A percentile compares a stretch with the other conserved stretches of the same genome.
Evolutionary conservation across 2,888 invertebrate species (phyloP).

Genomic region (Rhingia rostrata): DNA sequence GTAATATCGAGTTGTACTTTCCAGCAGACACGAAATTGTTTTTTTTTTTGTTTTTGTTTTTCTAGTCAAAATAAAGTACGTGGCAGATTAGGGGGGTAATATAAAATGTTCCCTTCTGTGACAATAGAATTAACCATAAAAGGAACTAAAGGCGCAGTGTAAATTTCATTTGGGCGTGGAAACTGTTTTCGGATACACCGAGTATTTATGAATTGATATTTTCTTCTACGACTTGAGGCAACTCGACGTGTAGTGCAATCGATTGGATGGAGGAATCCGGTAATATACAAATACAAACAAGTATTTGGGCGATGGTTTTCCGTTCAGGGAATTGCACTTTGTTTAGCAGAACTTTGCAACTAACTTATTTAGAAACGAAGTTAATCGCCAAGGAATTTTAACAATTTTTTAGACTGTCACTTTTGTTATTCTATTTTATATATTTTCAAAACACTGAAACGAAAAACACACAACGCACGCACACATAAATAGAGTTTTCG

Average conservation of each 20-base stretch:
- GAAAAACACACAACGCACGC: not conserved
- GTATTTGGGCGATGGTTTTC: constrained; percentile 20
- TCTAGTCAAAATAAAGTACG: constrained; percentile 53
- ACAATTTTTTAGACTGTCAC: constrained; percentile 50
- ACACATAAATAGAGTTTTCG: constrained; percentile 11
- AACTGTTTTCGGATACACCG: constrained; percentile 49
- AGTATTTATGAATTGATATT: constrained; percentile 38
- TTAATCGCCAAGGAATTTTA: constrained; percentile 48
- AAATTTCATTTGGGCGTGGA: constrained; percentile 67
- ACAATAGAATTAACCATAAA: constrained; percentile 65
- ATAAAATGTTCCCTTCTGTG: constrained; percentile 50
- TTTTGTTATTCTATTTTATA: constrained; percentile 46
- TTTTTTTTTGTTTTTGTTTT: constrained; percentile 1
- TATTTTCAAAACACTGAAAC: constrained; percentile 24
- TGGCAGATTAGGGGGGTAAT: constrained; percentile 48
- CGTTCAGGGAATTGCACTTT: constrained; percentile 40
- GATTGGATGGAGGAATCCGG: constrained; percentile 33
- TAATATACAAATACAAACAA: constrained; percentile 33
- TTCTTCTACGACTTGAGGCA: constrained; percentile 1
- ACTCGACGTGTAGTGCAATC: constrained; percentile 12
- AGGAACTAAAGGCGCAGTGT: constrained; percentile 68
- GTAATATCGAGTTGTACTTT: constrained; percentile 12
- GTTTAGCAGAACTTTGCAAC: constrained; percentile 32
- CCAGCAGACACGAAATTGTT: not conserved
- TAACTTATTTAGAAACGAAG: constrained; percentile 59